A percentile compares a stretch with the other conserved stretches of the same genome.
Evolutionary conservation across 1,140 invertebrate species (phyloP).

Genomic region (Cecropterus lyciades): DNA sequence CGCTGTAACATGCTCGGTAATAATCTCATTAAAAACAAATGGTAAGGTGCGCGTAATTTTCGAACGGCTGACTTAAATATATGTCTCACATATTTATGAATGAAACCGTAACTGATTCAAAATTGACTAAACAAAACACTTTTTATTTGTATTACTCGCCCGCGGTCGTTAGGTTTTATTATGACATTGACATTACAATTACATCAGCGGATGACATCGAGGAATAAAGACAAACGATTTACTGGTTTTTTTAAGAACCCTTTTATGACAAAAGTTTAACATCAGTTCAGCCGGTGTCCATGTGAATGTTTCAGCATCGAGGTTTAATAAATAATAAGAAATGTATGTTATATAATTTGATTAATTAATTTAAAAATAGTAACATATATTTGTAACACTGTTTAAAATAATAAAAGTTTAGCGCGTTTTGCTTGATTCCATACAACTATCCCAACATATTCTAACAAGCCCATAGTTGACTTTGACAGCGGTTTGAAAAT

Average conservation of each 20-base stretch:
- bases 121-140: constrained; percentile 15
- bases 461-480: neutral
- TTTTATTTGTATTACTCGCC: constrained; percentile 3
- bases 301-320: neutral
- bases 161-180: constrained; percentile 6
- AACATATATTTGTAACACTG: no score
- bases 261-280: neutral
- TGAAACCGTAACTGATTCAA: neutral
- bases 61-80: neutral
- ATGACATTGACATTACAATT: constrained; percentile 5
- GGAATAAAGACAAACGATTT: no score
- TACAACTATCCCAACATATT: constrained; percentile 5
- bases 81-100: constrained; percentile 1
- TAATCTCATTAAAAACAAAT: neutral
- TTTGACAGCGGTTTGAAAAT: constrained; percentile 18
- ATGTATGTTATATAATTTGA: no score
- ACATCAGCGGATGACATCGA: no score
- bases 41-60: neutral
- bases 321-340: no score
- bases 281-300: neutral
- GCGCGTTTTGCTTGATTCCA: neutral
- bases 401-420: no score
- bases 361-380: no score
- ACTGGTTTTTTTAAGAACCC: neutral
- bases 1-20: constrained; percentile 9